Evolutionary conservation across 2,797 vertebrate genomes (phyloP).

Genomic region (Notoglanidium macrostoma): DNA sequence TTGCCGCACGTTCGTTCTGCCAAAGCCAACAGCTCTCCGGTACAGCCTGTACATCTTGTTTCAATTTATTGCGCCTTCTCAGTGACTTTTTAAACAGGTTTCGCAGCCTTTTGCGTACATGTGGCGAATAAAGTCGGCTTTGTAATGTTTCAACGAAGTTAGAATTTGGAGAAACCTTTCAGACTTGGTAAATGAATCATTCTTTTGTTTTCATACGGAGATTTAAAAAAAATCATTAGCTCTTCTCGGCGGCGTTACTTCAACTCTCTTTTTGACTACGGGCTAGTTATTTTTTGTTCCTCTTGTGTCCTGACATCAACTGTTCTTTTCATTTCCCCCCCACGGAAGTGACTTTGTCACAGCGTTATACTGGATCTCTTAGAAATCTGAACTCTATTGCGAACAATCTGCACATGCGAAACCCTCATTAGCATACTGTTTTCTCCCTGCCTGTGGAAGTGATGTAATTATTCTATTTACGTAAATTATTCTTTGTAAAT

Average conservation of each 20-base stretch:
- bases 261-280: neutral
- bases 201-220: neutral
- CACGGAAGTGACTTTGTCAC: neutral
- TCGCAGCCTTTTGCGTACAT: neutral
- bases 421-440: neutral
- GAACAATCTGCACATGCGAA: neutral
- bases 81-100: neutral
- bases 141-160: neutral
- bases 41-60: neutral
- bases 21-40: too few relatives aligned
- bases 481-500: conserved; percentile 2
- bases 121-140: neutral
- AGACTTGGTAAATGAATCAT: neutral
- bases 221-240: neutral
- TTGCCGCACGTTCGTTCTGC: neutral
- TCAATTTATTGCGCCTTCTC: neutral
- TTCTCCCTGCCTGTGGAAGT: neutral
- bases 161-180: neutral
- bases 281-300: neutral
- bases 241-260: neutral
- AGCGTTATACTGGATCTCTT: neutral
- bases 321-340: neutral
- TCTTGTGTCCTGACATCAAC: neutral
- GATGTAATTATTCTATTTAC: neutral
- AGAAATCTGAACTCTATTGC: neutral